These are phyloP conservation scores for Oscheius onirici DNA, from an alignment of 2,888 invertebrate genomes.

Conservation along the genomic window DNA sequence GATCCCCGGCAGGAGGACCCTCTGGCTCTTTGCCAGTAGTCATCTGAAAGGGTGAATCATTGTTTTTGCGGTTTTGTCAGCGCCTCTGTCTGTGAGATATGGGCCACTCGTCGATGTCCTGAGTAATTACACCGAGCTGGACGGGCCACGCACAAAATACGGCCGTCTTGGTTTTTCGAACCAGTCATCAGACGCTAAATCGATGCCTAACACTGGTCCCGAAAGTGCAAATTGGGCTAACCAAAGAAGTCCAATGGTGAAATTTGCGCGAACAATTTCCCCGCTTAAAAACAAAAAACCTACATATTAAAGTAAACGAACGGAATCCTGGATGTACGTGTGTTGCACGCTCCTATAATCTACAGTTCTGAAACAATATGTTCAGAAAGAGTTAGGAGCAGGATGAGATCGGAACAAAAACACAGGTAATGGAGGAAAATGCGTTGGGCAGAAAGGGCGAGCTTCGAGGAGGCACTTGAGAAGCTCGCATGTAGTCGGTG, in stretches of 20 bases:
- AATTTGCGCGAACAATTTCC: too few species aligned
- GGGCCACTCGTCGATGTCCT: conserved; percentile 10
- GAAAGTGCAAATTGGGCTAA: too few species aligned
- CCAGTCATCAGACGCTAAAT: neutral
- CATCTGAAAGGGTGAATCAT: neutral
- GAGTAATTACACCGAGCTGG: conserved; percentile 15
- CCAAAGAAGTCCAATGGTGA: too few species aligned
- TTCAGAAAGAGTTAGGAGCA: neutral
- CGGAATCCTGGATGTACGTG: neutral
- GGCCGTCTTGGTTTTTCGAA: conserved; percentile 2
- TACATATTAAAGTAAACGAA: neutral
- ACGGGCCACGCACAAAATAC: neutral
- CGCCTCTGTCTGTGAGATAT: conserved; percentile 1
- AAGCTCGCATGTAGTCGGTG: conserved; percentile 31
- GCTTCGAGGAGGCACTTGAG: conserved; percentile 28
- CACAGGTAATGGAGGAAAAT: conserved; percentile 7
- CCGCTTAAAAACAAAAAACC: neutral
- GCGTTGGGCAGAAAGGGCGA: conserved; percentile 23
- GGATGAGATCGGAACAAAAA: neutral
- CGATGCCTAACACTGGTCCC: neutral
- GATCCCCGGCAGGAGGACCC: neutral
- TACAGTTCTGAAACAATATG: neutral
- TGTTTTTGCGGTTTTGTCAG: neutral
- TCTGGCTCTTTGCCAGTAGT: conserved; percentile 15
- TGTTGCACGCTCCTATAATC: too few species aligned